Base-by-base conservation (phyloP, 92 coral and sea anemone species). In the Umimayanthus kanabou region DNA sequence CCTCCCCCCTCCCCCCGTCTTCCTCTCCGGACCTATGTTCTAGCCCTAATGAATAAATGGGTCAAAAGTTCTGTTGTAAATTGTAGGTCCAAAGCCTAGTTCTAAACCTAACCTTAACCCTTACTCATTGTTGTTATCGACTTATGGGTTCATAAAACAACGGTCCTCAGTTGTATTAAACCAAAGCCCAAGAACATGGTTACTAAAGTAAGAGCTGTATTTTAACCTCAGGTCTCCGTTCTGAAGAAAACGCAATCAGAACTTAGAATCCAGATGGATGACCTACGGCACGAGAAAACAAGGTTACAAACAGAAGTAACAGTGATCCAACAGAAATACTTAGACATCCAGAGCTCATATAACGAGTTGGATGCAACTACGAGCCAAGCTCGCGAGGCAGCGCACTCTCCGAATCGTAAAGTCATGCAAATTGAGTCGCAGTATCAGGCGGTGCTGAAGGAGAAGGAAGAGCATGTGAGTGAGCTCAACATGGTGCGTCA, bases 171-270 rank as follows among this genome's bases (percentile, higher is more conserved):
- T 5, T 45, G 9, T 33, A 33, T 33, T 33, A 33, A 33, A 33
- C 37, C 37, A 33, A 33, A 33, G 37, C 37, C 37, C 37, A 33
- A 33, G 37, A 55, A 55, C 64, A 55, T 8, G 25, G 69, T 23
- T 18, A 37, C 53, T 75, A 39, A 75, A 75, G 22, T 26, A 22
- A 22, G 3, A 39, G 9, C 22, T 23, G 2, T 33, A 55, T 40
- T 70, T 81, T 42, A 33, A 23, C 11, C 75, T 3, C 4, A 83
- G 87, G 77, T 83, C 39, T 39, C 25, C 3, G 42, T 42, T 10
- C 69, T 94, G 80, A 94, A 92, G 89, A 94, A 89, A 65, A 79
- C 84, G 65, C 82, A 90, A 33, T 87, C 90, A 64, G 95, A 85
- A 66, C 57, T 89, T 30, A 94, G 88, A 88, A 86, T 86, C 26